Evolutionary conservation across 2,888 invertebrate genomes (phyloP).

Genomic region (Himalopsyche kuldschensis): DNA sequence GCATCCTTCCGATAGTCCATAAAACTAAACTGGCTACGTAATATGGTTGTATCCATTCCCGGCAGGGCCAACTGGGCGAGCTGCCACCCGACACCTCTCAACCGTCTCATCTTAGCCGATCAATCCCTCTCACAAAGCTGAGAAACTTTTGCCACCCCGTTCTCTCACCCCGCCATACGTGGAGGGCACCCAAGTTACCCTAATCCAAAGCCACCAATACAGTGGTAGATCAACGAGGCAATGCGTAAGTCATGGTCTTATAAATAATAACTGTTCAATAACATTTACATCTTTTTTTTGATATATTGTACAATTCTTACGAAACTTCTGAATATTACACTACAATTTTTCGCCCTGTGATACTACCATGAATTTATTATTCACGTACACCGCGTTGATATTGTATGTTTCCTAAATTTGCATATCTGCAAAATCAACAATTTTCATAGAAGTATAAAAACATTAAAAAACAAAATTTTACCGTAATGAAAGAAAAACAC

Average conservation of each 20-base stretch:
- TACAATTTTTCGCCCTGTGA: too few species aligned
- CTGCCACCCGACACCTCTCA: neutral
- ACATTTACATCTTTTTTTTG: neutral
- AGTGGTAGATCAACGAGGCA: neutral
- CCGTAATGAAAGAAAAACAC: too few species aligned
- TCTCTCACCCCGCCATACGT: neutral
- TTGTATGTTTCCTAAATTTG: too few species aligned
- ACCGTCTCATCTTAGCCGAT: constrained; percentile 26
- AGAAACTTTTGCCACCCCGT: constrained; percentile 16
- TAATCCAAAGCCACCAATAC: neutral
- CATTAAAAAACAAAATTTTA: too few species aligned
- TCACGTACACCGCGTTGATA: too few species aligned
- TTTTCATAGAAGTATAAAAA: too few species aligned
- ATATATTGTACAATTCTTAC: neutral
- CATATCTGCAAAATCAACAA: too few species aligned
- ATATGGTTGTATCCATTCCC: constrained; percentile 27
- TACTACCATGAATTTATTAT: too few species aligned
- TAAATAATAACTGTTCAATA: neutral
- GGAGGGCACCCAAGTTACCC: constrained; percentile 5
- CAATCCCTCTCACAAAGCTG: constrained; percentile 22
- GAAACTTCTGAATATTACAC: too few species aligned
- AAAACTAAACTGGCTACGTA: constrained; percentile 28
- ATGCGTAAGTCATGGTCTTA: neutral
- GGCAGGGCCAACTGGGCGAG: neutral
- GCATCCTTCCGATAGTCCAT: constrained; percentile 5